A percentile compares a stretch with the other conserved stretches of the same genome.
These are phyloP conservation scores for Drosophila mauritiana DNA, from an alignment of 1,140 invertebrate species.

Conservation along the genomic window DNA sequence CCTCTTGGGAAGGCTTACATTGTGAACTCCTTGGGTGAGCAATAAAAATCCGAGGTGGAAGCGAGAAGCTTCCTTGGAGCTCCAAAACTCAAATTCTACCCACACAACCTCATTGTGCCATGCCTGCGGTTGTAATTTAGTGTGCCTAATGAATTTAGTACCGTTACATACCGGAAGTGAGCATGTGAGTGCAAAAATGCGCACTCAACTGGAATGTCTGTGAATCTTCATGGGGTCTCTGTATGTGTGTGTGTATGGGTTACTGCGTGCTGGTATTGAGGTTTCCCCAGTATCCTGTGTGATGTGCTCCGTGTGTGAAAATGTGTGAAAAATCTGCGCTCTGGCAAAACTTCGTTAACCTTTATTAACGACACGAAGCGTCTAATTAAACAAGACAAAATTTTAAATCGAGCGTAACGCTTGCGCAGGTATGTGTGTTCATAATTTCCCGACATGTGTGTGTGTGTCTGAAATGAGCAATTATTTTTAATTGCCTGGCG, in stretches of 20 bases:
- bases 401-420: slow-evolving; percentile 42
- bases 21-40: slow-evolving; percentile 47
- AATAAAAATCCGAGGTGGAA: slow-evolving; percentile 42
- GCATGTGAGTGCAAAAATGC: slow-evolving; percentile 81
- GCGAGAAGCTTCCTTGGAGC: slow-evolving; percentile 10
- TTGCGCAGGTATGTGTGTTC: slow-evolving; percentile 25
- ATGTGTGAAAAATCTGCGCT: slow-evolving; percentile 78
- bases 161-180: slow-evolving; percentile 75
- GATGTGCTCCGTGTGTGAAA: slow-evolving; percentile 32
- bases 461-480: slow-evolving; percentile 63
- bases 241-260: slow-evolving; percentile 9
- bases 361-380: slow-evolving; percentile 73
- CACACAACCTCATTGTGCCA: slow-evolving; percentile 50
- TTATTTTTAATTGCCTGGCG: slow-evolving; percentile 72
- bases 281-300: slow-evolving; percentile 1
- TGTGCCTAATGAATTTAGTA: slow-evolving; percentile 83
- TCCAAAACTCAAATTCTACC: slow-evolving; percentile 4
- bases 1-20: slow-evolving; percentile 35
- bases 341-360: slow-evolving; percentile 76
- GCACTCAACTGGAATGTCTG: slow-evolving; percentile 68
- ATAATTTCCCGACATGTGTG: slow-evolving; percentile 53
- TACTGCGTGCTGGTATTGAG: slow-evolving; percentile 25
- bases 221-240: slow-evolving; percentile 16
- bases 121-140: slow-evolving; percentile 79
- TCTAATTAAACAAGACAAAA: slow-evolving; percentile 77